These are phyloP conservation scores for Brenthis ino DNA, from an alignment of 2,888 invertebrate genomes.

Conservation along the genomic window DNA sequence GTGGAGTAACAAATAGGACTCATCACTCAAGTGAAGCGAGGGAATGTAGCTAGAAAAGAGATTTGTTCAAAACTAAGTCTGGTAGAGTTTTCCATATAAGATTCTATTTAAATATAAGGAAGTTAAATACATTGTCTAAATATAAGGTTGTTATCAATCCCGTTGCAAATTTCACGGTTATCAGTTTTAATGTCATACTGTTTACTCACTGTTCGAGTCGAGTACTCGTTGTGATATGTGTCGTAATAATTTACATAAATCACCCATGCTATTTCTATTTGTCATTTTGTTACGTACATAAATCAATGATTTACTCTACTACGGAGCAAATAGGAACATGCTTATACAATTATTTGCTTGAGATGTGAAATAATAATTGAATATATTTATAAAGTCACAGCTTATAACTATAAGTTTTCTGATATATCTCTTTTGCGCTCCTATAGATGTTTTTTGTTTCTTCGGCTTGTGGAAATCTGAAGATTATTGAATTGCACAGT, in stretches of 20 bases:
- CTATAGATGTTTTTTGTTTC: no score
- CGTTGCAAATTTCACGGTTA: constrained; percentile 24
- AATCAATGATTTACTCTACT: constrained; percentile 6
- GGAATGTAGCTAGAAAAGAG: no score
- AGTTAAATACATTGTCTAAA: constrained; percentile 6
- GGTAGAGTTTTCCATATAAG: no score
- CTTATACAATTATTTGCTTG: constrained; percentile 4
- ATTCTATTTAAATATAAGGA: neutral
- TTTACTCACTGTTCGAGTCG: constrained; percentile 9
- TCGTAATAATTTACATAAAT: constrained; percentile 17
- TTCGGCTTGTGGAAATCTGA: no score
- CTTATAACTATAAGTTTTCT: no score
- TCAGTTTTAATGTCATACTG: constrained; percentile 20
- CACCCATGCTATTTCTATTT: constrained; percentile 3
- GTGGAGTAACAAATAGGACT: no score
- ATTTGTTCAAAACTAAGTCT: no score
- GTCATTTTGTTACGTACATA: constrained; percentile 5
- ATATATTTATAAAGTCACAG: no score
- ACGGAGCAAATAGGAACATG: neutral
- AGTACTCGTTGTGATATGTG: constrained; percentile 11
- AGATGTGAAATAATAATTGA: neutral
- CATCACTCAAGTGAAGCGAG: no score
- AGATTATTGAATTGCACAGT: no score
- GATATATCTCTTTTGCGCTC: no score
- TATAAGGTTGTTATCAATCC: constrained; percentile 8